phyloP scores from a whole-genome alignment of 2,797 vertebrate species.

The Heteromormyrus szaboi region DNA sequence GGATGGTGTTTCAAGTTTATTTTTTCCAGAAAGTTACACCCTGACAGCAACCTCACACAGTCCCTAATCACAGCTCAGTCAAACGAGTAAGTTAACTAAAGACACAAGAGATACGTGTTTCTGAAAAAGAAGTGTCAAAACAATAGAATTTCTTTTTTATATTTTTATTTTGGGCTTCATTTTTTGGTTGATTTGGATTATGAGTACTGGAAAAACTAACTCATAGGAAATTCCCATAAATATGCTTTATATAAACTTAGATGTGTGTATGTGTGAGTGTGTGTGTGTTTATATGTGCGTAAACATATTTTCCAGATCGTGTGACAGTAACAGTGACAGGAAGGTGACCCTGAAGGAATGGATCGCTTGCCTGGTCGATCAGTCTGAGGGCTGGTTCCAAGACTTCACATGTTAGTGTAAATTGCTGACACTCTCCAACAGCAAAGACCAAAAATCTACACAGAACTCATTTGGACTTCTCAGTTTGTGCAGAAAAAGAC shows the following conservation, averaged over 20 bases:
- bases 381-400: constrained; percentile 56
- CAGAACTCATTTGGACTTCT: not conserved
- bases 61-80: not conserved
- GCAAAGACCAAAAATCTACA: not conserved
- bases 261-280: constrained; percentile 7
- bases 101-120: not conserved
- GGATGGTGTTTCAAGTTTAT: not conserved
- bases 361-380: constrained; percentile 59
- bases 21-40: not conserved
- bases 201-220: not conserved
- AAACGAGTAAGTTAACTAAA: not conserved
- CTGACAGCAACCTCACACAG: not conserved
- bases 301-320: constrained; percentile 52
- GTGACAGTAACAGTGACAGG: constrained; percentile 61
- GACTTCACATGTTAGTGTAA: constrained; percentile 57
- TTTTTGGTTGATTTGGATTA: not conserved
- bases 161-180: not conserved
- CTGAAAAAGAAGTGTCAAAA: not conserved
- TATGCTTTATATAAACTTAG: not conserved
- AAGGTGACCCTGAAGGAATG: constrained; percentile 64
- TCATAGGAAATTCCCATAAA: not conserved
- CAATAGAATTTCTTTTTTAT: not conserved
- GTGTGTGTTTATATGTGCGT: not conserved
- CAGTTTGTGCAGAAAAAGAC: not conserved
- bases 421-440: not conserved